These are phyloP conservation scores for Glaucomys volans DNA, from an alignment of 2,113 vertebrate genomes.

Conservation along the genomic window DNA sequence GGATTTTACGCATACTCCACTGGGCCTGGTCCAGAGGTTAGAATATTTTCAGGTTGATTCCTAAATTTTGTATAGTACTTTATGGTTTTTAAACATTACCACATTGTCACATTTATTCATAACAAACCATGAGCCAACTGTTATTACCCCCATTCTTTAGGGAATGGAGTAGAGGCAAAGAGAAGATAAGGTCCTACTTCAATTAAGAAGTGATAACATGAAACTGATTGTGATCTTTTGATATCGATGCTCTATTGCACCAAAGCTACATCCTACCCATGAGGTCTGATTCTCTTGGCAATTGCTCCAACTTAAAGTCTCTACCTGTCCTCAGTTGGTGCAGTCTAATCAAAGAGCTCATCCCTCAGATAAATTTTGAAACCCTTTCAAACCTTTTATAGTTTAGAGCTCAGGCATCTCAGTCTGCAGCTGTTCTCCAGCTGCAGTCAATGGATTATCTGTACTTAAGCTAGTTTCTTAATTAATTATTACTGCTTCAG, in stretches of 20 bases:
- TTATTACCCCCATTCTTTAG: not conserved
- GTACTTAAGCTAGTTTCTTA: conserved; percentile 39
- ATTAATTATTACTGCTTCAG: conserved; percentile 67
- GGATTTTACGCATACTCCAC: no score
- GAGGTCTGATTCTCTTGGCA: not conserved
- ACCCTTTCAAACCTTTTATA: not conserved
- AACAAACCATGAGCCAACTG: not conserved
- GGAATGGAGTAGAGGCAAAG: not conserved
- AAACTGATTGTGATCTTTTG: not conserved
- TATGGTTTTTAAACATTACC: not conserved
- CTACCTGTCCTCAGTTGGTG: not conserved
- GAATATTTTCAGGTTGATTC: not conserved
- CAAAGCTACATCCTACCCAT: not conserved
- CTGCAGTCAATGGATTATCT: conserved; percentile 9
- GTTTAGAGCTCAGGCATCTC: not conserved
- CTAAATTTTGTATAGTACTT: not conserved
- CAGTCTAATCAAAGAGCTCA: not conserved
- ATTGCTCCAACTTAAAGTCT: not conserved
- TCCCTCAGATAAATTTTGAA: not conserved
- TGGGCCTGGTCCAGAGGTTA: no score
- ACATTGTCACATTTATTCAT: not conserved
- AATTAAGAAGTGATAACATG: not conserved
- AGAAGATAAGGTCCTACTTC: not conserved
- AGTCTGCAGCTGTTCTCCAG: not conserved
- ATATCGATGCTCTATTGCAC: not conserved